These are phyloP conservation scores for Rhadinocentrus ornatus DNA, from an alignment of 2,797 vertebrate genomes.

Conservation along the genomic window DNA sequence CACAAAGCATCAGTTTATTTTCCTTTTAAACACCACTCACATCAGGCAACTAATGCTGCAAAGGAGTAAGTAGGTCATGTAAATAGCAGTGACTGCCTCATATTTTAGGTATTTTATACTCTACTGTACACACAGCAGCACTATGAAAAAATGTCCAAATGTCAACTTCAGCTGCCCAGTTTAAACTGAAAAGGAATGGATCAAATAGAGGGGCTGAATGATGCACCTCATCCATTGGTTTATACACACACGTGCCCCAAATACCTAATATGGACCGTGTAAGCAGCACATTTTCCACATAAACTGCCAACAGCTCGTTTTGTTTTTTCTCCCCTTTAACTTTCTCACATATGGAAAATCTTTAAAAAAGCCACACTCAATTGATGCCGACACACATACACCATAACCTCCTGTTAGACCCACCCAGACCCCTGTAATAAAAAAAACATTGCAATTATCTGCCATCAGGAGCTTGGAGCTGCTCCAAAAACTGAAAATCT, in stretches of 20 bases:
- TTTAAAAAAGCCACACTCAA: not conserved
- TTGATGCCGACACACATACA: not conserved
- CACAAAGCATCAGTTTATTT: not conserved
- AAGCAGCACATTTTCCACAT: too few relatives aligned
- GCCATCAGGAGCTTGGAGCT: not conserved
- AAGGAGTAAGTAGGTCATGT: slow-evolving; percentile 19
- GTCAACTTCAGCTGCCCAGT: slow-evolving; percentile 37
- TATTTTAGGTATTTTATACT: slow-evolving; percentile 30
- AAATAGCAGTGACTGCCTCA: not conserved
- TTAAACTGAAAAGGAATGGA: slow-evolving; percentile 50
- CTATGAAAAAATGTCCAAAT: slow-evolving; percentile 25
- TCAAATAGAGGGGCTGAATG: slow-evolving; percentile 41
- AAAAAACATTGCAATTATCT: not conserved
- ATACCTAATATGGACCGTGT: slow-evolving; percentile 61
- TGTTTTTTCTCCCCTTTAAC: not conserved
- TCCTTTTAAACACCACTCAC: slow-evolving; percentile 19
- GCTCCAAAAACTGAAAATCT: not conserved
- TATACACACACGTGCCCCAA: slow-evolving; percentile 65
- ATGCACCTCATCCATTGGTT: slow-evolving; percentile 55
- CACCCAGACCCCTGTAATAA: not conserved
- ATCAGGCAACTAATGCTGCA: too few relatives aligned
- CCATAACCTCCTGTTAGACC: not conserved
- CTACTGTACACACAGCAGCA: slow-evolving; percentile 1
- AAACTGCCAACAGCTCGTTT: slow-evolving; percentile 26
- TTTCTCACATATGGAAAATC: slow-evolving; percentile 23